Evolutionary conservation across 2,797 vertebrate species (phyloP).

Genomic region (Alosa sapidissima): DNA sequence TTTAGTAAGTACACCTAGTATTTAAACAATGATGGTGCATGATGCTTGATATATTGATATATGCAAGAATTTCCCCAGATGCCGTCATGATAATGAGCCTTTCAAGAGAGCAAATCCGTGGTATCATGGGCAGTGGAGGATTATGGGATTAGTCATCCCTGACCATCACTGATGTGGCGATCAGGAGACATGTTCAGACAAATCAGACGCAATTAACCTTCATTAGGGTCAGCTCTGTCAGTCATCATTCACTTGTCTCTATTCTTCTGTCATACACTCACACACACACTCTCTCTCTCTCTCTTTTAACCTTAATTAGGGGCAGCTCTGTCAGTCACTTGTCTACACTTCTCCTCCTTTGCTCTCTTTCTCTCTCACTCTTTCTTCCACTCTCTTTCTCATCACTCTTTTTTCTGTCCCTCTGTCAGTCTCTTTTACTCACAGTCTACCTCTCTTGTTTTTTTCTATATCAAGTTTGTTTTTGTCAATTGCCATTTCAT

Average conservation of each 20-base stretch:
- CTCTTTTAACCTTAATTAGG: no score
- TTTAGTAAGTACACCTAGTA: background rate
- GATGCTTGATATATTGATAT: no score
- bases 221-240: constrained; percentile 46
- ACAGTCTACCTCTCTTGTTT: background rate
- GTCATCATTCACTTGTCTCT: constrained; percentile 15
- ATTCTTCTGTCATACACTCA: constrained; percentile 5
- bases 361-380: background rate
- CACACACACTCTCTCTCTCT: background rate
- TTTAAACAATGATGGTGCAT: no score
- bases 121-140: background rate
- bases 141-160: background rate
- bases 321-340: background rate
- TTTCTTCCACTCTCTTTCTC: background rate
- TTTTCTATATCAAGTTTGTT: constrained; percentile 12
- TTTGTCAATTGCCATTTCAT: background rate
- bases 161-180: constrained; percentile 8
- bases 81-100: background rate
- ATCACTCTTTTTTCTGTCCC: background rate
- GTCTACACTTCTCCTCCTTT: no score
- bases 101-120: background rate
- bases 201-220: constrained; percentile 54
- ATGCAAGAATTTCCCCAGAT: no score
- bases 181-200: constrained; percentile 51
- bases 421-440: background rate